A percentile compares a stretch with the other conserved stretches of the same genome.
These are phyloP conservation scores for Athalia circularis DNA, from an alignment of 2,888 invertebrate species.

Conservation along the genomic window DNA sequence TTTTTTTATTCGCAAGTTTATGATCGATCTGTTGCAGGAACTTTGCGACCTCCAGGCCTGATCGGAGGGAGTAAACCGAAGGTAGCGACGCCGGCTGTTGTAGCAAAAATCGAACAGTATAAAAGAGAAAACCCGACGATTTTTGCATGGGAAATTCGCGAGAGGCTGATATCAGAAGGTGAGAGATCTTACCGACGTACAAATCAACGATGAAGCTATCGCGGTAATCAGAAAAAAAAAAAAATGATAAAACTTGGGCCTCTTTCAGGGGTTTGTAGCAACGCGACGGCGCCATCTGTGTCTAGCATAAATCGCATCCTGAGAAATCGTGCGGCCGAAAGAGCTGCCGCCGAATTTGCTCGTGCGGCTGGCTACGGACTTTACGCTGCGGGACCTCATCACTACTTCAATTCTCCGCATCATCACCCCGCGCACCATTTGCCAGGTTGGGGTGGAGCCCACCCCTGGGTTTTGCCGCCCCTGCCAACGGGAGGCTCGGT, in stretches of 20 bases:
- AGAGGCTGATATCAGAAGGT: slow-evolving; percentile 97
- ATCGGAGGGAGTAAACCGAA: slow-evolving; percentile 98
- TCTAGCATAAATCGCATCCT: slow-evolving; percentile 98
- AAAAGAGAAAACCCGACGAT: slow-evolving; percentile 98
- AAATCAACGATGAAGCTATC: background rate
- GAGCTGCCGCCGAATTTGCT: slow-evolving; percentile 97
- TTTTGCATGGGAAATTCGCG: slow-evolving; percentile 99
- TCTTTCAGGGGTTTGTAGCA: slow-evolving; percentile 91
- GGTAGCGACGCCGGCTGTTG: slow-evolving; percentile 97
- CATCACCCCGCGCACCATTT: slow-evolving; percentile 77
- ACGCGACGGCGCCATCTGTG: slow-evolving; percentile 96
- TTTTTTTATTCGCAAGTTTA: background rate
- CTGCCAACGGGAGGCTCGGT: slow-evolving; percentile 72
- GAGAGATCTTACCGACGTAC: slow-evolving; percentile 66
- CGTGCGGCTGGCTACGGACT: slow-evolving; percentile 93
- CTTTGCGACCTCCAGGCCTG: slow-evolving; percentile 90
- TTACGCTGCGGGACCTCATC: slow-evolving; percentile 80
- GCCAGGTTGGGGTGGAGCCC: slow-evolving; percentile 71
- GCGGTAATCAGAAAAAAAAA: background rate
- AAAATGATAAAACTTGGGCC: slow-evolving; percentile 26
- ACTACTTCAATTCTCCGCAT: slow-evolving; percentile 80
- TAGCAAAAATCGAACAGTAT: slow-evolving; percentile 98
- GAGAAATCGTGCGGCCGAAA: slow-evolving; percentile 95
- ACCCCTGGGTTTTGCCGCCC: slow-evolving; percentile 69
- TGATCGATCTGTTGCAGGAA: slow-evolving; percentile 79